Evolutionary conservation across 2,113 vertebrate species (phyloP).

Genomic region (Ptilorrhoa leucosticta): DNA sequence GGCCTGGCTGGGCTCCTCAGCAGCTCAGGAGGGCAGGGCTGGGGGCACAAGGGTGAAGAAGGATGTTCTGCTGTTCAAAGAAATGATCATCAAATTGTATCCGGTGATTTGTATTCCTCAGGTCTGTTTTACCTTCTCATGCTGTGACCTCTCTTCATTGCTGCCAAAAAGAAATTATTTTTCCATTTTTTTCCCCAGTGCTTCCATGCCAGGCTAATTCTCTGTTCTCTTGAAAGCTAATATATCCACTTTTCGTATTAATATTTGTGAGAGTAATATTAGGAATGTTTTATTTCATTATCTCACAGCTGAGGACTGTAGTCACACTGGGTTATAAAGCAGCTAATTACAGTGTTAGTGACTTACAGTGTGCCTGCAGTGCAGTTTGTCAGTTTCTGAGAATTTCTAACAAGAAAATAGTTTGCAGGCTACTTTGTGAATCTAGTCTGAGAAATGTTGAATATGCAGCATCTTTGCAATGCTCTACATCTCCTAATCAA

Average conservation of each 20-base stretch:
- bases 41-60: neutral
- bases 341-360: constrained; percentile 29
- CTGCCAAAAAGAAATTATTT: neutral
- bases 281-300: constrained; percentile 55
- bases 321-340: constrained; percentile 33
- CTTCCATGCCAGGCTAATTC: constrained; percentile 21
- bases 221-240: constrained; percentile 22
- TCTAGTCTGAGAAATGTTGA: neutral
- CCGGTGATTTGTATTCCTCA: neutral
- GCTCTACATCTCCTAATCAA: neutral
- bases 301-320: constrained; percentile 22
- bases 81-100: neutral
- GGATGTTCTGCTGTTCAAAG: neutral
- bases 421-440: neutral
- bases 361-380: neutral
- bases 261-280: constrained; percentile 34
- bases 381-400: neutral
- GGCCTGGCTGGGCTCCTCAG: neutral
- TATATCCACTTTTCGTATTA: neutral
- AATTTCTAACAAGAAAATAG: neutral
- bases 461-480: neutral
- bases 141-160: neutral
- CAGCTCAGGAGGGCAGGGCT: neutral
- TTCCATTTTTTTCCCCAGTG: neutral
- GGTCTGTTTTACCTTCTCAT: neutral